Percentiles rank a stretch among this genome's conserved stretches.
Evolutionary conservation across 1,140 invertebrate species (phyloP).

Genomic region (Idris sp.): DNA sequence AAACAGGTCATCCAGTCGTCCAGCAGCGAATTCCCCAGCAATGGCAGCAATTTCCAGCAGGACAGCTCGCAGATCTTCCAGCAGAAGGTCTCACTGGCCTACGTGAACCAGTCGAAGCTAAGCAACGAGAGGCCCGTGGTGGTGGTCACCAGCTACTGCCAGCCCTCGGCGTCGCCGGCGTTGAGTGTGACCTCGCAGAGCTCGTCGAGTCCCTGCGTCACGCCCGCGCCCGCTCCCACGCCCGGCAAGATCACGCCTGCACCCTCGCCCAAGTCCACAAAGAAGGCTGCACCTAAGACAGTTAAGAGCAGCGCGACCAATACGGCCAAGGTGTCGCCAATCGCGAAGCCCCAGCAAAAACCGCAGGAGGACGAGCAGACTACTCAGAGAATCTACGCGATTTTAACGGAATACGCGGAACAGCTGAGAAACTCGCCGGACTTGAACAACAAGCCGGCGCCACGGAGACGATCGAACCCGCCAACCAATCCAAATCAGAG

Average conservation of each 20-base stretch:
- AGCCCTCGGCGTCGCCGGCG: constrained; percentile 81
- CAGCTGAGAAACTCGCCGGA: constrained; percentile 88
- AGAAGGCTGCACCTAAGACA: constrained; percentile 79
- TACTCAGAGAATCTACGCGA: constrained; percentile 88
- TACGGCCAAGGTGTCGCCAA: constrained; percentile 82
- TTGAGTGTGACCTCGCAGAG: constrained; percentile 82
- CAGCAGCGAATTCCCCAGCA: constrained; percentile 67
- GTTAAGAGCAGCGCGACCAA: constrained; percentile 80
- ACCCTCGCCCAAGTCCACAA: constrained; percentile 78
- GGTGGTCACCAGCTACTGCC: constrained; percentile 81
- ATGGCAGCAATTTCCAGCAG: constrained; percentile 71
- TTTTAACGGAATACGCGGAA: constrained; percentile 88
- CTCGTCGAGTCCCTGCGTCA: constrained; percentile 81
- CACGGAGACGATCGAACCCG: constrained; percentile 85
- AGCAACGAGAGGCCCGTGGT: constrained; percentile 80
- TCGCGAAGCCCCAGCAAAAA: constrained; percentile 85
- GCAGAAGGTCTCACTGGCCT: constrained; percentile 75
- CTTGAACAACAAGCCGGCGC: constrained; percentile 88
- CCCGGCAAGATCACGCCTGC: constrained; percentile 71
- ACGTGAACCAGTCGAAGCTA: constrained; percentile 78
- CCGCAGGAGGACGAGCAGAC: constrained; percentile 89
- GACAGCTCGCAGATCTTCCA: constrained; percentile 66
- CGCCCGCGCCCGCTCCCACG: constrained; percentile 77
- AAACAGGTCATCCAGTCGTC: constrained; percentile 70
- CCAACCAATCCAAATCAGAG: constrained; percentile 84